A percentile compares a stretch with the other conserved stretches of the same genome.
phyloP scores from a whole-genome alignment of 1,140 invertebrate genomes.

The Cherax quadricarinatus region DNA sequence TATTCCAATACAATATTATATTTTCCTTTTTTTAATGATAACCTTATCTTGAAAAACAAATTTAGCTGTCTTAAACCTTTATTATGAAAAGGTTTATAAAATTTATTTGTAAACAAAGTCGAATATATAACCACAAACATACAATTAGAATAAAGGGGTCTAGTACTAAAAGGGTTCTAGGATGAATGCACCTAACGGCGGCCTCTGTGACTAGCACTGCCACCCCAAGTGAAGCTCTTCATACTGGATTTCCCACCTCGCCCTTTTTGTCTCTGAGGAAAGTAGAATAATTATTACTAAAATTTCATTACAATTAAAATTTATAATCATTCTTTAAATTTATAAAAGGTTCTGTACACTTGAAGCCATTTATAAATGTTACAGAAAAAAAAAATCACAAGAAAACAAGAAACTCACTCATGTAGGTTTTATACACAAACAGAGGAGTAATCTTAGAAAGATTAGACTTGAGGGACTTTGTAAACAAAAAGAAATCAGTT shows the following conservation, averaged over 20 bases:
- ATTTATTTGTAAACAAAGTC: no score
- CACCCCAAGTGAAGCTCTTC: slow-evolving; percentile 50
- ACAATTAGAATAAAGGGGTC: no score
- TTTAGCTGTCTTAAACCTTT: no score
- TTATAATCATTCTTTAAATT: neutral
- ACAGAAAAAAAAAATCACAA: neutral
- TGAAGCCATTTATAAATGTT: neutral
- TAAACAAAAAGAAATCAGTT: neutral
- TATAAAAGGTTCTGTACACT: neutral
- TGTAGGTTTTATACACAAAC: neutral
- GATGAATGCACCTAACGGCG: neutral
- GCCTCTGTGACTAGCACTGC: neutral
- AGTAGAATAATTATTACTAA: neutral
- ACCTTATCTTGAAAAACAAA: no score
- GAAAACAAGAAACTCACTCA: neutral
- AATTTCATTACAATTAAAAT: neutral
- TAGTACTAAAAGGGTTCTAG: neutral
- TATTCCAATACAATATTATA: no score
- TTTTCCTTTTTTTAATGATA: no score
- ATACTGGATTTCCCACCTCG: slow-evolving; percentile 35
- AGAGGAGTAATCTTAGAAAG: neutral
- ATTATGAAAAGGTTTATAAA: no score
- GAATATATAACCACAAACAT: no score
- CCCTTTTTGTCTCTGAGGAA: slow-evolving; percentile 12
- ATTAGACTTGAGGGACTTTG: neutral